These are phyloP conservation scores for Ataeniobius toweri DNA, from an alignment of 2,797 vertebrate genomes.

Conservation along the genomic window DNA sequence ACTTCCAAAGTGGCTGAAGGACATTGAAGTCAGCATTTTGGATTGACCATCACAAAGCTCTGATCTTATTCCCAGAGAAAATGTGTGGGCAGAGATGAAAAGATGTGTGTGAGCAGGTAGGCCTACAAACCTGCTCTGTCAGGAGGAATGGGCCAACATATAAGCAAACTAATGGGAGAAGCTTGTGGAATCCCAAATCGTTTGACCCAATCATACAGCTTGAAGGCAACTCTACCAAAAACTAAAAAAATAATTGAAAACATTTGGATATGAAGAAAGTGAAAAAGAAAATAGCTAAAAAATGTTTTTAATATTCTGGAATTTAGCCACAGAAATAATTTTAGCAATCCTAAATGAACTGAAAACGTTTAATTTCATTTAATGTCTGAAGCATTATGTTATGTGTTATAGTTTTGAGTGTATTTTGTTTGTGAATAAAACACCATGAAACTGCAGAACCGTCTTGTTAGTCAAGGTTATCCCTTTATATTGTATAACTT, in stretches of 20 bases:
- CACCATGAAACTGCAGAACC: not conserved
- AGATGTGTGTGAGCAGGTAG: not conserved
- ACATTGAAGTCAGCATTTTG: not conserved
- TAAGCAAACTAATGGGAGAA: not conserved
- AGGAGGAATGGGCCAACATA: not conserved
- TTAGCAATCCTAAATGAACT: not conserved
- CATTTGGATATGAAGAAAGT: not conserved
- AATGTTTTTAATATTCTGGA: too few relatives aligned
- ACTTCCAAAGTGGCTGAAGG: not conserved
- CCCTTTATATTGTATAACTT: not conserved
- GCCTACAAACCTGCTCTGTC: not conserved
- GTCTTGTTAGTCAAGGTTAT: not conserved
- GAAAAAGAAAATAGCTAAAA: not conserved
- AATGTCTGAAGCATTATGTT: not conserved
- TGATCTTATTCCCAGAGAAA: not conserved
- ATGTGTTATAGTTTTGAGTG: too few relatives aligned
- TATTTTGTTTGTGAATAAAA: too few relatives aligned
- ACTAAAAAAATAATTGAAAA: not conserved
- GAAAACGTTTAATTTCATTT: not conserved
- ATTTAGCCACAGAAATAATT: not conserved
- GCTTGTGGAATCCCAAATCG: not conserved
- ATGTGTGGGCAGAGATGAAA: not conserved
- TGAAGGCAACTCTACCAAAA: not conserved
- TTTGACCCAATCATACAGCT: not conserved
- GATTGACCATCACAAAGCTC: not conserved